Conservation (phyloP, 2,113 vertebrate species). For the Stigmatopora nigra region DNA sequence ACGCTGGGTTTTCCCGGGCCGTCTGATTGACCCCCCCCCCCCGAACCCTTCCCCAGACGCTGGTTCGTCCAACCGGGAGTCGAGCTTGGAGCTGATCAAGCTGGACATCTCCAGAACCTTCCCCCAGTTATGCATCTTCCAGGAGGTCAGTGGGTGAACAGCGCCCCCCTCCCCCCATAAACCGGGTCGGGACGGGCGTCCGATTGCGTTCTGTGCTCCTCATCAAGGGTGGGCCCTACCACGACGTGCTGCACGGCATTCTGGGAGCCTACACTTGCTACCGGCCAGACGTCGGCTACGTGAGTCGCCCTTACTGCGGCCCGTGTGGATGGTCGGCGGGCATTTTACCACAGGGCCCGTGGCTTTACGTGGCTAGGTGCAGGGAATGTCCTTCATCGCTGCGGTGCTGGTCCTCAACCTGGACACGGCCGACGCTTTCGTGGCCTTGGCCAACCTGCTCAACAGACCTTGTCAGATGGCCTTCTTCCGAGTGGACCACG, state of each 20-base stretch:
- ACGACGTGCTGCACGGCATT: conserved; percentile 87
- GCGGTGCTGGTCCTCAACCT: conserved; percentile 91
- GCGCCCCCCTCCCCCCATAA: too few relatives aligned
- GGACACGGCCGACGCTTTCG: conserved; percentile 92
- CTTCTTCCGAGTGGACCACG: conserved; percentile 94
- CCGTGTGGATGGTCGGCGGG: not conserved
- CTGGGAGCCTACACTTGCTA: conserved; percentile 93
- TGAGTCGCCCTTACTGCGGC: conserved; percentile 67
- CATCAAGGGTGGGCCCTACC: conserved; percentile 83
- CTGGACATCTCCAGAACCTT: conserved; percentile 96
- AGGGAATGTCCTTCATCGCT: conserved; percentile 96
- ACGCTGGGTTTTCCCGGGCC: too few relatives aligned
- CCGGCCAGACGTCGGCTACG: conserved; percentile 90
- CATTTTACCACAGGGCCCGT: not conserved
- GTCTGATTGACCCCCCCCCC: too few relatives aligned
- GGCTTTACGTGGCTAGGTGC: conserved; percentile 72
- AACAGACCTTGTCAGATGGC: conserved; percentile 98
- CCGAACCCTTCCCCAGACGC: conserved; percentile 61
- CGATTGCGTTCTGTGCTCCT: conserved; percentile 3
- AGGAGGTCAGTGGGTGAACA: conserved; percentile 75
- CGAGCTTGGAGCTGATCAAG: conserved; percentile 92
- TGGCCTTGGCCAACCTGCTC: conserved; percentile 93
- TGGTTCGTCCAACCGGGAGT: conserved; percentile 84
- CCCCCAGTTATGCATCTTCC: conserved; percentile 92
- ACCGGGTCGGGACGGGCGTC: not conserved